Evolutionary conservation across 2,888 invertebrate species (phyloP).

Genomic region (Aleiodes alternator): DNA sequence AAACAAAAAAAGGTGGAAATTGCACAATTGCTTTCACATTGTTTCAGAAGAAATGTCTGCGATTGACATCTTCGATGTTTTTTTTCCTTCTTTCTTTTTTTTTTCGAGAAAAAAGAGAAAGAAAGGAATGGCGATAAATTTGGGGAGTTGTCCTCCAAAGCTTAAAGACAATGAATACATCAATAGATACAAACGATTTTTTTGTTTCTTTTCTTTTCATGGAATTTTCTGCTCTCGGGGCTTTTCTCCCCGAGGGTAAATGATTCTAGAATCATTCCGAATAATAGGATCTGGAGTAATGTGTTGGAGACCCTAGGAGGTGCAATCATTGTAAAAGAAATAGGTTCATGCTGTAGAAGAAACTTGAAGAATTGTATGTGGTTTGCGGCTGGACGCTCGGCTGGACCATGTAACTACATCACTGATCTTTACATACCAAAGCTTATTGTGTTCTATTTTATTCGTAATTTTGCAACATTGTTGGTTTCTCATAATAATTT

Average conservation of each 20-base stretch:
- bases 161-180: slow-evolving; percentile 37
- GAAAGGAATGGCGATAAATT: slow-evolving; percentile 30
- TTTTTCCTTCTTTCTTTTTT: background rate
- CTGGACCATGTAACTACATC: slow-evolving; percentile 63
- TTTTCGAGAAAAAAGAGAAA: slow-evolving; percentile 41
- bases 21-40: slow-evolving; percentile 47
- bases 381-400: slow-evolving; percentile 70
- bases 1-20: slow-evolving; percentile 40
- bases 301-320: slow-evolving; percentile 31
- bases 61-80: slow-evolving; percentile 44
- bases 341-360: slow-evolving; percentile 12
- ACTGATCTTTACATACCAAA: slow-evolving; percentile 47
- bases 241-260: slow-evolving; percentile 1
- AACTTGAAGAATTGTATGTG: slow-evolving; percentile 56
- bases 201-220: slow-evolving; percentile 20
- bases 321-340: slow-evolving; percentile 40
- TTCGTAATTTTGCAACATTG: background rate
- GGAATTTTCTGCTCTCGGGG: background rate
- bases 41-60: slow-evolving; percentile 35
- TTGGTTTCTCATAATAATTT: background rate
- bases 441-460: slow-evolving; percentile 31
- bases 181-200: slow-evolving; percentile 38
- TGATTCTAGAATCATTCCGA: slow-evolving; percentile 19
- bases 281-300: slow-evolving; percentile 18
- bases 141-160: background rate